A percentile compares a stretch with the other conserved stretches of the same genome.
Conservation (phyloP, 2,797 vertebrate species). For the Threskiornis aethiopicus region DNA sequence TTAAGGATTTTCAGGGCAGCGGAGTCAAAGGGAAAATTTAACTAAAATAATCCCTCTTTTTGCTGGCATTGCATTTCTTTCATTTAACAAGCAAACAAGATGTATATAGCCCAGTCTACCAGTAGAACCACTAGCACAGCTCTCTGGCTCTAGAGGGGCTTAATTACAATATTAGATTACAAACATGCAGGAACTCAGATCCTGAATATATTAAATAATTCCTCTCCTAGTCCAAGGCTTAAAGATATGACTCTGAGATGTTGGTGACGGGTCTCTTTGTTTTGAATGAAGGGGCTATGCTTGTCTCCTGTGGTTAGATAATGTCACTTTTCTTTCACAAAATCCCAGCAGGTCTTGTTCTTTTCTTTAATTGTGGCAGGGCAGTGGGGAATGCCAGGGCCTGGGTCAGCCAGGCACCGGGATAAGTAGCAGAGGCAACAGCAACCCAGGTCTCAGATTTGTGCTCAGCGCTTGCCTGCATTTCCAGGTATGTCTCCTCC, state of each 20-base stretch:
- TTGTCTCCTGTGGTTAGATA: not conserved
- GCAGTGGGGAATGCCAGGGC: not conserved
- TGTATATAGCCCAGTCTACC: not conserved
- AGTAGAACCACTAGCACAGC: not conserved
- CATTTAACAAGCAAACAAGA: not conserved
- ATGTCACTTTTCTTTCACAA: not conserved
- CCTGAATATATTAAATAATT: not conserved
- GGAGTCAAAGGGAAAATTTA: not conserved
- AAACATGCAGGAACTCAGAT: not conserved
- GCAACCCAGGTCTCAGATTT: not conserved
- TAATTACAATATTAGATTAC: not conserved
- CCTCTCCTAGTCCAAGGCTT: not conserved
- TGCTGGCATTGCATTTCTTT: not conserved
- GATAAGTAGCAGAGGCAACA: fast-evolving
- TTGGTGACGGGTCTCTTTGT: not conserved
- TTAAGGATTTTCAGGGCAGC: not conserved
- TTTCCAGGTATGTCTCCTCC: not conserved
- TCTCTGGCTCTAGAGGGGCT: not conserved
- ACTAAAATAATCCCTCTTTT: not conserved
- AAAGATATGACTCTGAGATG: not conserved
- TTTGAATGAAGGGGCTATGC: not conserved
- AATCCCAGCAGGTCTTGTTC: not conserved
- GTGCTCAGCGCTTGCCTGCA: not conserved
- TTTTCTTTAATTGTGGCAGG: not conserved
- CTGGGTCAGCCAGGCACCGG: not conserved